Percentiles rank a stretch among this genome's conserved stretches.
Evolutionary conservation across 2,888 invertebrate species (phyloP).

Genomic region (Cheilosia variabilis): DNA sequence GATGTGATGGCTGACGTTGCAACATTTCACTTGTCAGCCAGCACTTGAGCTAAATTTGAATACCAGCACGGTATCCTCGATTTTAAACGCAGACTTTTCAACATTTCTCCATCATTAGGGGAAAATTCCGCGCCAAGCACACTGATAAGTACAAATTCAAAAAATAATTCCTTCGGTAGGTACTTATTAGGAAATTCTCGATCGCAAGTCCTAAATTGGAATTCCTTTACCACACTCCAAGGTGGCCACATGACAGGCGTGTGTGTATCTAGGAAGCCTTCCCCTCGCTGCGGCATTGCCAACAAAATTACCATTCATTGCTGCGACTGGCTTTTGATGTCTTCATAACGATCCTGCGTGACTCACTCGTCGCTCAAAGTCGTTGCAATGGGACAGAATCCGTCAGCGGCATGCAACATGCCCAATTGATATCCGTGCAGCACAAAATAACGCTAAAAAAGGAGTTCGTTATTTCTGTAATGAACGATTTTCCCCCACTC

Average conservation of each 20-base stretch:
- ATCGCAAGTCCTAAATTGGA: slow-evolving; percentile 60
- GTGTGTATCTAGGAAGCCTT: slow-evolving; percentile 27
- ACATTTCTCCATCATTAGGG: slow-evolving; percentile 59
- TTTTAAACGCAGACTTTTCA: slow-evolving; percentile 46
- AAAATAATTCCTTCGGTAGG: slow-evolving; percentile 66
- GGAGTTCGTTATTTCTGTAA: slow-evolving; percentile 76
- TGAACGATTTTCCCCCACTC: slow-evolving; percentile 72
- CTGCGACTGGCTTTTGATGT: slow-evolving; percentile 64
- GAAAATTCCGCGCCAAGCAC: slow-evolving; percentile 42
- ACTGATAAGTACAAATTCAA: slow-evolving; percentile 67
- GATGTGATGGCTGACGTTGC: slow-evolving; percentile 53
- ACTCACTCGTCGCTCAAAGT: slow-evolving; percentile 74
- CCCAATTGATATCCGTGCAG: slow-evolving; percentile 74
- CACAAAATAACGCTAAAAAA: slow-evolving; percentile 75
- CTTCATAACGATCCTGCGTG: slow-evolving; percentile 76
- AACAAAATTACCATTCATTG: slow-evolving; percentile 69
- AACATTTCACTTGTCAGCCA: slow-evolving; percentile 62
- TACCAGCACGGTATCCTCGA: slow-evolving; percentile 10
- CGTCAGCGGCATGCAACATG: slow-evolving; percentile 74
- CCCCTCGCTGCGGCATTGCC: neutral
- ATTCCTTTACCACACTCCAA: slow-evolving; percentile 70
- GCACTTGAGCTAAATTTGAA: slow-evolving; percentile 53
- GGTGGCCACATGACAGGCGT: slow-evolving; percentile 73
- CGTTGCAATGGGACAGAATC: slow-evolving; percentile 74
- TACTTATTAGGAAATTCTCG: slow-evolving; percentile 71